Evolutionary conservation across 2,888 invertebrate genomes (phyloP), one percentile per base, ranked within the genome.

Genomic region (Noctua janthina): DNA sequence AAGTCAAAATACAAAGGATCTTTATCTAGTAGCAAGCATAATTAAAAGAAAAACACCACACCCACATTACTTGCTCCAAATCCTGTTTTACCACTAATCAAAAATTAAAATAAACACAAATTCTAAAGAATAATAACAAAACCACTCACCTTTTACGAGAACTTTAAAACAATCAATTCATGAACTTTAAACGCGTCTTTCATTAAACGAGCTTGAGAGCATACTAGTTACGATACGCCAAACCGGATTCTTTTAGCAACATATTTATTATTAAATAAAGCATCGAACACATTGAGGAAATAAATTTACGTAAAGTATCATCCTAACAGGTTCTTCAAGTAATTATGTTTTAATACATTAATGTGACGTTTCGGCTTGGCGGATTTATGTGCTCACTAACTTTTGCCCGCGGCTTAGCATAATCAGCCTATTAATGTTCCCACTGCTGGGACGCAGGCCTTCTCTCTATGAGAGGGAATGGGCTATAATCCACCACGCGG

Each of bases 211-310:
- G 20, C 3, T 49, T 43, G 8, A 20, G 5, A 15, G 8, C 0
- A 6, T 17, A 78, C 82, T 73, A 51, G 43, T 46, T 43, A 46
- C n/a, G 0, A 29, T 35, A 46, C 7, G 7, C 11, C 59, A 35
- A 79, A 84, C 84, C 80, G 76, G 84, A 80, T 77, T 56, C 6
- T 0, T 17, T 66, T 20, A 72, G 29, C 13, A n/a, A 54, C 51
- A 54, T 54, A 39, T 56, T 39, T 56, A n/a, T 43, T 35, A n/a
- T 62, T 17, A 35, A 15, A 49, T 76, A 64, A 71, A 76, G 70
- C 46, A 8, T 13, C 2, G 59, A 2, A 35, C n/a, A 74, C 43
- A 77, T 15, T 70, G 69, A 73, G 59, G 35, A 73, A 59, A 79
- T 66, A 17, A 39, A 15, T 46, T 64, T 35, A 54, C 15, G 46